These are phyloP conservation scores for Tupaia chinensis DNA, from an alignment of 2,113 vertebrate species.

Conservation along the genomic window DNA sequence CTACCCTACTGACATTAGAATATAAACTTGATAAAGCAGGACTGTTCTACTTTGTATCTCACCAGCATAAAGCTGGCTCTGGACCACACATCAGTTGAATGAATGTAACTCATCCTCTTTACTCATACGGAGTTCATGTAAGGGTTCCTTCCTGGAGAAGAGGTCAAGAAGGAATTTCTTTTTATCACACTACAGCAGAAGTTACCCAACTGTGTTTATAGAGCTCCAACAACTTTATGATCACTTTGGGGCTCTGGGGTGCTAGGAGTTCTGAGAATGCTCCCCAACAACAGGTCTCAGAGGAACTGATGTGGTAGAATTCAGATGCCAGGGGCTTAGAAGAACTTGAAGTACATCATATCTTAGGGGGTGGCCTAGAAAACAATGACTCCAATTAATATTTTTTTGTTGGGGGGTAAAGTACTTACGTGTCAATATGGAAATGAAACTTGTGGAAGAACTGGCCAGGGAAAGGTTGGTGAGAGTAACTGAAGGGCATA, in stretches of 20 bases:
- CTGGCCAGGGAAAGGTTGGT: not conserved
- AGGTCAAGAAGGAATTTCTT: not conserved
- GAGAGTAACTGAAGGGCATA: not conserved
- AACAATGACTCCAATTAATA: not conserved
- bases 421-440: not conserved
- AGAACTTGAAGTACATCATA: not conserved
- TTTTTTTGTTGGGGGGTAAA: not conserved
- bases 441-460: not conserved
- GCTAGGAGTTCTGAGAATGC: not conserved
- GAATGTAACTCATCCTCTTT: not conserved
- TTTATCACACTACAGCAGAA: not conserved
- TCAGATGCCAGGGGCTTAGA: not conserved
- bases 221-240: not conserved
- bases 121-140: not conserved
- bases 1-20: not conserved
- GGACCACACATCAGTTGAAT: not conserved
- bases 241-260: not conserved
- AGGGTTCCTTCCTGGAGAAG: not conserved
- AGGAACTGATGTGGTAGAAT: not conserved
- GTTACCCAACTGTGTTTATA: not conserved
- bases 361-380: not conserved
- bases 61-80: not conserved
- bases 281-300: not conserved
- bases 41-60: slow-evolving; percentile 21
- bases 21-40: not conserved